Base-by-base conservation (phyloP, 1,140 invertebrate species). In the Diachasma alloeum region DNA sequence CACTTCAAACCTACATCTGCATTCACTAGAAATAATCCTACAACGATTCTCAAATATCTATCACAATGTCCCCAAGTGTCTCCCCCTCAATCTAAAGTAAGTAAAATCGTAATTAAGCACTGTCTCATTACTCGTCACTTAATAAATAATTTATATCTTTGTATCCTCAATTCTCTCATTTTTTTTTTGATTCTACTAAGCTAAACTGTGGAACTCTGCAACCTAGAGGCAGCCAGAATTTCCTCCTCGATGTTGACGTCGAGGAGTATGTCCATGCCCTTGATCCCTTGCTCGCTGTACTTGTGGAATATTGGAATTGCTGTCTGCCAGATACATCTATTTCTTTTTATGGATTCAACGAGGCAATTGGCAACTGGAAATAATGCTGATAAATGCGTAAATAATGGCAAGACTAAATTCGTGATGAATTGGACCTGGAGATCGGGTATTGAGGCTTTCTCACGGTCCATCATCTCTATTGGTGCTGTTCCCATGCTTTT, bases 361-460 rank as follows among this genome's bases (percentile, higher is more conserved):
- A 86, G 80, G 42, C 78, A 72, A 19, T 82, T 63, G 36, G 80
- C 70, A 26, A 69, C 53, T 0, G 86, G 83, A 77, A 90, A 90
- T 76, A 90, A 78, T 17, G 74, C 83, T 44, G 85, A 82, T 56
- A 91, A 80, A 78, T 89, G 86, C 75, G 81, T 85, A 80, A 86
- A 91, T 17, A 89, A 79, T 39, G 89, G 89, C 42, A 88, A 78
- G 19, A 88, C 88, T 70, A 90, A 80, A 78, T 89, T 88, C 19
- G 84, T 91, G 6, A 97, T 89, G 87, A 97, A 97, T 78, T 95
- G 91, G 78, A 96, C 93, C 90, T 97, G 95, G 11, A 97, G 90
- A 75, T 94, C 93, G 0, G 96, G 96, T 77, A 97, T 96, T 80
- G 93, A 94, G 13, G 95, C 95, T 83, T 92, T 92, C 79, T 96